These are phyloP conservation scores for Xenus cinereus DNA, from an alignment of 2,113 vertebrate species.

Conservation along the genomic window DNA sequence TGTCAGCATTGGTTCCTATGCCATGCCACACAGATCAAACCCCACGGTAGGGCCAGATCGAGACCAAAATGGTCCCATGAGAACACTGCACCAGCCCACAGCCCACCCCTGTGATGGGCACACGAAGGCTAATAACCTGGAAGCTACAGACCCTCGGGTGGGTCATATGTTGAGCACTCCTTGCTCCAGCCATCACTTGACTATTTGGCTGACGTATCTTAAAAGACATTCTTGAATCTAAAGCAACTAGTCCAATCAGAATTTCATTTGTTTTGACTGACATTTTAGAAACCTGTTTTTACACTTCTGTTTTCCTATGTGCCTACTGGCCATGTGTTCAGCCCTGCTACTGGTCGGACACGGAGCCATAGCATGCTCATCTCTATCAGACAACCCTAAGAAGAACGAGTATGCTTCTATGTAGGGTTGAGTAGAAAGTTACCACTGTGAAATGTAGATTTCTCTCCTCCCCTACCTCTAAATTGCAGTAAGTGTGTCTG, in stretches of 20 bases:
- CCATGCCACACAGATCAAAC: background rate
- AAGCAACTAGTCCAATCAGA: background rate
- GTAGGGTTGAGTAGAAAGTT: background rate
- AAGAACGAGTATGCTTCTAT: background rate
- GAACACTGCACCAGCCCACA: background rate
- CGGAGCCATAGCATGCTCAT: background rate
- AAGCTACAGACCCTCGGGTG: background rate
- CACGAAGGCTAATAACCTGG: background rate
- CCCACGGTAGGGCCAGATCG: rapidly evolving
- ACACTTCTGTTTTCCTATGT: background rate
- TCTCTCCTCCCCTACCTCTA: background rate
- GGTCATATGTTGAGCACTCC: background rate
- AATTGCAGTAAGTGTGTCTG: background rate
- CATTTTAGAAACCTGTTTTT: background rate
- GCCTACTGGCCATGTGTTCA: background rate
- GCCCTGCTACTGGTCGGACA: background rate
- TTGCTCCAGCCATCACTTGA: background rate
- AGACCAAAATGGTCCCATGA: background rate
- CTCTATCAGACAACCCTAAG: background rate
- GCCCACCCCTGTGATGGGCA: background rate
- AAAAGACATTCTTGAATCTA: background rate
- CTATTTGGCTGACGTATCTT: background rate
- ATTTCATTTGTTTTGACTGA: background rate
- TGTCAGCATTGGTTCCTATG: background rate
- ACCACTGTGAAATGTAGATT: background rate